Base-by-base conservation (phyloP, 2,113 vertebrate species). In the Anser brachyrhynchus region DNA sequence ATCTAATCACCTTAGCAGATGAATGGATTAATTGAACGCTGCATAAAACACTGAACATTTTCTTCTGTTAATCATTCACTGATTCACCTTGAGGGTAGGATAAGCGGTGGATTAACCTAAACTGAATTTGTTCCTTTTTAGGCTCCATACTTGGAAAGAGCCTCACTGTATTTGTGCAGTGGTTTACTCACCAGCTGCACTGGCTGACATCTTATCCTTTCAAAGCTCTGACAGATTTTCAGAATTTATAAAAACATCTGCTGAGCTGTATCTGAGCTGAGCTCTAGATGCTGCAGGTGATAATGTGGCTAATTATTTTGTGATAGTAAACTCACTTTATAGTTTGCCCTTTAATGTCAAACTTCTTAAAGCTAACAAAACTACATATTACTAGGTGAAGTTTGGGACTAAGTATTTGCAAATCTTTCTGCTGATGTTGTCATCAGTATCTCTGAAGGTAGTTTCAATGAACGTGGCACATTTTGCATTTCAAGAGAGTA, bases 11-110 rank as follows among this genome's bases (percentile, higher is more conserved):
- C 66, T 87, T 58, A 92, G 72, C 79, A 95, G 83, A 95, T 93
- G 79, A 96, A 95, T 95, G 72, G 89, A 94, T 95, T 96, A 94
- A 93, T 95, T 94, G 93, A 96, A 93, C 79, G 71, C 35, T 72
- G 84, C 57, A 85, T 94, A 80, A 87, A 86, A 75, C 82, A 76
- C 76, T 71, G 82, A 96, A 84, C 79, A 66, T 94, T 94, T 84
- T 95, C 86, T 95, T 83, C 52, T 82, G 84, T 89, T 96, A 95
- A 91, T 96, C 92, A 76, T 84, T 94, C 66, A 71, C 88, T 94
- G 82, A 96, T 92, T 96, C 91, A 82, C 95, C 95, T 95, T 83
- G 83, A 89, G 92, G 94, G 90, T 82, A 85, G 84, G 79, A 90
- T 94, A 96, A 95, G 55, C 0, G 23, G 54, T 82, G 83, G 90